Base-by-base conservation (phyloP, 2,888 invertebrate species). In the Phalera bucephala region DNA sequence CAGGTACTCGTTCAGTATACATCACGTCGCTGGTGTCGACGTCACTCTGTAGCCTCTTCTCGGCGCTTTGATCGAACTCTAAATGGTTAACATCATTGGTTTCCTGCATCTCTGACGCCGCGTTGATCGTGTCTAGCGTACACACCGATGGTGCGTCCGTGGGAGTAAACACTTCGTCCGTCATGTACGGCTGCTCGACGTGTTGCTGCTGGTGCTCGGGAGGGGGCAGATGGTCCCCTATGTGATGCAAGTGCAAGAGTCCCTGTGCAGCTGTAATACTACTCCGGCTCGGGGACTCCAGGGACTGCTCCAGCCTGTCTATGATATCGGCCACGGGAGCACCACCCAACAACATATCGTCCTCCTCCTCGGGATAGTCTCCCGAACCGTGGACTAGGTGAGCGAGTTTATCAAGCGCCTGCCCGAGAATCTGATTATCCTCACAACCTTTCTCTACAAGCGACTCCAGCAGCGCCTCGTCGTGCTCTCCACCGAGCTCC, bases 381-480 rank as follows among this genome's bases (percentile, higher is more conserved):
- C 77, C 80, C 1, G 78, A 61, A 15, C 77, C 73, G 47, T 83
- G 73, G 26, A 83, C 84, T 1, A 89, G 69, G 36, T 82, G 80
- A 12, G 84, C 82, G 25, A 86, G 71, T 55, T 87, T 88, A 45
- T 88, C 87, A 9, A 87, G 71, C 17, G 85, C 74, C 42, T 82
- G 86, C 7, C 82, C 88, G 11, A 88, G 74, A 29, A 90, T 84
- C 52, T 92, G 91, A 62, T 92, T 91, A 60, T 92, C 92, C 61
- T 92, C 92, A 65, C 92, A 92, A 36, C 92, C 92, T 41, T 91
- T 91, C 58, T 92, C 91, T 2, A 92, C 92, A 29, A 92, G 76
- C 1, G 92, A 92, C 58, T 92, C 92, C 1, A 92, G 80, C 36
- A 92, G 69, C 26, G 91, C 92, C 52, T 92, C 91, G 56, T 90